These are phyloP conservation scores for Lindbergichthys nudifrons DNA, from an alignment of 2,797 vertebrate species.

Conservation along the genomic window DNA sequence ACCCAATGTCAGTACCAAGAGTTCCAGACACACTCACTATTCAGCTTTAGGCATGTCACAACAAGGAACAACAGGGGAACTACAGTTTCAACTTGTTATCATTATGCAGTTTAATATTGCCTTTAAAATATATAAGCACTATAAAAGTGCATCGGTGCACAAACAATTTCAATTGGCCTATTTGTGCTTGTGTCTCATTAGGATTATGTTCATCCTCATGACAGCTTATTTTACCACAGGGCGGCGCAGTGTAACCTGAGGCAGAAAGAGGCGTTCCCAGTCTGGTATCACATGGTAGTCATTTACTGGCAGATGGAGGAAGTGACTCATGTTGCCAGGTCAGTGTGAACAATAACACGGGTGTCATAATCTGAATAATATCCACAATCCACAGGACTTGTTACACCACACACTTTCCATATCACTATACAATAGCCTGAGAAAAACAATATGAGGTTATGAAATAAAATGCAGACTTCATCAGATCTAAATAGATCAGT, in stretches of 20 bases:
- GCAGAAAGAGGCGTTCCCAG: constrained; percentile 31
- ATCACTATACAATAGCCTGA: neutral
- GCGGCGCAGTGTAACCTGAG: constrained; percentile 46
- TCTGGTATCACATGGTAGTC: constrained; percentile 23
- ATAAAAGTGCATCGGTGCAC: neutral
- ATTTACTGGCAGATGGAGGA: constrained; percentile 63
- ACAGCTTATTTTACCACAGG: constrained; percentile 23
- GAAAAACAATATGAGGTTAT: constrained; percentile 1
- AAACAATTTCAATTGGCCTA: neutral
- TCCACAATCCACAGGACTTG: constrained; percentile 13
- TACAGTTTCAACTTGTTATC: constrained; percentile 8
- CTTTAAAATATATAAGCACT: neutral
- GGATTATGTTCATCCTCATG: constrained; percentile 4
- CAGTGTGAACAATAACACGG: constrained; percentile 32
- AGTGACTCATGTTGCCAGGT: constrained; percentile 61
- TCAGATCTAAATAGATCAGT: neutral
- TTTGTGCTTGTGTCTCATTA: neutral
- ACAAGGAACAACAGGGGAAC: constrained; percentile 29
- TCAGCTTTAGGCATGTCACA: constrained; percentile 32
- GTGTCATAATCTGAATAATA: constrained; percentile 21
- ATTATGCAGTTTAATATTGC: neutral
- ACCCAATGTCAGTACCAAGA: constrained; percentile 20
- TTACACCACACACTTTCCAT: neutral
- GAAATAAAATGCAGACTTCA: neutral
- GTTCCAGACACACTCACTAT: constrained; percentile 19